Conservation (phyloP, 2,113 vertebrate species). For the crab-eating macaque (Macaca fascicularis) region DNA sequence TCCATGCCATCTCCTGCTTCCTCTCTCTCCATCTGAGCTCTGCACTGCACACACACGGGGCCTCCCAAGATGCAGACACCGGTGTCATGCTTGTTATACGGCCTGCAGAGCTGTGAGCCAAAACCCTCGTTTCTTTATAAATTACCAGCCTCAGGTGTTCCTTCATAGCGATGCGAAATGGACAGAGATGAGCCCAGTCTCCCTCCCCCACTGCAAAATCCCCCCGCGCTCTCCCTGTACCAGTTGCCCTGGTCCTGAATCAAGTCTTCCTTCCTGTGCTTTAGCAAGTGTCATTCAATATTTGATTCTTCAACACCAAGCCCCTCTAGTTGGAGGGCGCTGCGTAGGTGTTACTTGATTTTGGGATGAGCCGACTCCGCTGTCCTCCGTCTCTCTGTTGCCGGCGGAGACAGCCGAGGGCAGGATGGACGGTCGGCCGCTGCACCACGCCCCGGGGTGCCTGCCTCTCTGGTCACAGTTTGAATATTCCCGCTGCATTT, state of each 20-base stretch:
- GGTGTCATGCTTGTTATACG: not conserved
- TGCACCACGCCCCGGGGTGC: constrained; percentile 68
- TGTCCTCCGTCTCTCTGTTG: constrained; percentile 51
- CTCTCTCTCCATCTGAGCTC: not conserved
- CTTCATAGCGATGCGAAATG: fast-evolving
- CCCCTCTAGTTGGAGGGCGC: not conserved
- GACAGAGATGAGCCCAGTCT: too few relatives aligned
- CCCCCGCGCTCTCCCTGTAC: not conserved
- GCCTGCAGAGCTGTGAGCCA: not conserved
- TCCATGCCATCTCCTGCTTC: not conserved
- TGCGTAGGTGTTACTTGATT: not conserved
- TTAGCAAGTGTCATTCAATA: not conserved
- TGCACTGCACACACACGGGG: not conserved
- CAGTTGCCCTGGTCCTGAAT: not conserved
- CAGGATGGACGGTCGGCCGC: constrained; percentile 57
- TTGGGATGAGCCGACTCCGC: not conserved
- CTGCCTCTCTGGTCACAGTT: constrained; percentile 77
- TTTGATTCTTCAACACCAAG: not conserved
- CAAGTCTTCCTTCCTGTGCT: not conserved
- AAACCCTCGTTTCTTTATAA: not conserved
- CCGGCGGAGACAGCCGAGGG: constrained; percentile 67
- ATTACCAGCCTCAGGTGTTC: not conserved
- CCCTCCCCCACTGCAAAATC: not conserved
- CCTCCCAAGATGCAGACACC: not conserved
- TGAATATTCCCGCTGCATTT: constrained; percentile 59